A percentile compares a stretch with the other conserved stretches of the same genome.
Conservation (phyloP, 2,888 invertebrate genomes). For the Candidula unifasciata region DNA sequence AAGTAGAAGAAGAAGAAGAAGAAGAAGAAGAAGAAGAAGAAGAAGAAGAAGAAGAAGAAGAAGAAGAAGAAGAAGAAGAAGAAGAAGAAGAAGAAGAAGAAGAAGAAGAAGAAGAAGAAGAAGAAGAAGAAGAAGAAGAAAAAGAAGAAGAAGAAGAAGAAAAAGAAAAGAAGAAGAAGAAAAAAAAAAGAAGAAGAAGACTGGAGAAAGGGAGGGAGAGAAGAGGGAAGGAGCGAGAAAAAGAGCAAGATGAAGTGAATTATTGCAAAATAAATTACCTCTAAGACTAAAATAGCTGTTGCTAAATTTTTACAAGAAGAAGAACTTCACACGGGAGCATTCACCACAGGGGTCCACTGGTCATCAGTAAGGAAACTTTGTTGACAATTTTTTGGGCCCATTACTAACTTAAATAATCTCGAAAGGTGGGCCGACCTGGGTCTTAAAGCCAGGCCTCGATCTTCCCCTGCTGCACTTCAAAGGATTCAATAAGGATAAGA, state of each 20-base stretch:
- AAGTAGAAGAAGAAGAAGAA: slow-evolving; percentile 14
- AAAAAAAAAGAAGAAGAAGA: slow-evolving; percentile 20
- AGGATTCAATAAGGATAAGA: too few relatives aligned
- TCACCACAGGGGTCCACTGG: too few relatives aligned
- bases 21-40: not conserved
- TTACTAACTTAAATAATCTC: too few relatives aligned
- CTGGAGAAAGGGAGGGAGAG: not conserved
- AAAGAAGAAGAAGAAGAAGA: not conserved
- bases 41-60: not conserved
- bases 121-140: not conserved
- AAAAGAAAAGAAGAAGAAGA: slow-evolving; percentile 9
- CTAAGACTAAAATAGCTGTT: too few relatives aligned
- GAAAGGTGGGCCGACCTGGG: too few relatives aligned
- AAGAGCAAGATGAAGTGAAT: not conserved
- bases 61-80: not conserved
- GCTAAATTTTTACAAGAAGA: too few relatives aligned
- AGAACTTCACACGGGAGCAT: too few relatives aligned
- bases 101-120: not conserved
- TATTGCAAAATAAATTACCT: too few relatives aligned
- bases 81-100: not conserved
- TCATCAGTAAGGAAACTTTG: too few relatives aligned
- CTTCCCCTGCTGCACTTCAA: too few relatives aligned
- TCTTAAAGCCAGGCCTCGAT: too few relatives aligned
- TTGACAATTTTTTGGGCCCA: too few relatives aligned
- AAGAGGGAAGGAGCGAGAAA: not conserved